phyloP scores from a whole-genome alignment of 1,140 invertebrate species.

The Oryzaephilus surinamensis region DNA sequence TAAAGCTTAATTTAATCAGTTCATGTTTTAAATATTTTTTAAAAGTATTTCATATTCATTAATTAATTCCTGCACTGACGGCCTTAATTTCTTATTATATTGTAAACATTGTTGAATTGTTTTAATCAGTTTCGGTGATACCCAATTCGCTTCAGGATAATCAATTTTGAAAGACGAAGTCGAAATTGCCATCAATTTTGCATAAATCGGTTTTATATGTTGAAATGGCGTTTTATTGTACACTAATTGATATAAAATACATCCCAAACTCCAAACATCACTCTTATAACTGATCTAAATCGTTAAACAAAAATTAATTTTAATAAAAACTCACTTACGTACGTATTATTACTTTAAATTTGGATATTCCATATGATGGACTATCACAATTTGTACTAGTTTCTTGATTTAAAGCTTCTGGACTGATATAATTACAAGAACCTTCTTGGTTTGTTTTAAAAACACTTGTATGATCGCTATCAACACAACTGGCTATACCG shows the following conservation, averaged over 20 bases:
- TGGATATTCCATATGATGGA: constrained; percentile 36
- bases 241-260: constrained; percentile 88
- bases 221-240: constrained; percentile 89
- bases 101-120: constrained; percentile 60
- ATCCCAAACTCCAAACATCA: constrained; percentile 96
- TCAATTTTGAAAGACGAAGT: constrained; percentile 64
- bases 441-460: constrained; percentile 71
- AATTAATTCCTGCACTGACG: constrained; percentile 57
- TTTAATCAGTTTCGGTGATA: constrained; percentile 42
- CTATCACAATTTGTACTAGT: constrained; percentile 37
- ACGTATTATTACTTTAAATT: constrained; percentile 22
- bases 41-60: constrained; percentile 23
- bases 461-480: constrained; percentile 82
- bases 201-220: constrained; percentile 60
- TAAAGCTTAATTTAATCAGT: background rate
- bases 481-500: constrained; percentile 88
- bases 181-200: constrained; percentile 75
- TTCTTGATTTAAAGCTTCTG: constrained; percentile 71
- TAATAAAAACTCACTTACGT: constrained; percentile 1
- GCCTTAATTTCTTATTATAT: constrained; percentile 55
- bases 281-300: constrained; percentile 81
- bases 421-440: constrained; percentile 94
- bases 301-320: background rate
- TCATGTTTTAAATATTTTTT: background rate
- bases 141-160: constrained; percentile 47